These are phyloP conservation scores for Lota lota DNA, from an alignment of 2,113 vertebrate genomes.

Conservation along the genomic window DNA sequence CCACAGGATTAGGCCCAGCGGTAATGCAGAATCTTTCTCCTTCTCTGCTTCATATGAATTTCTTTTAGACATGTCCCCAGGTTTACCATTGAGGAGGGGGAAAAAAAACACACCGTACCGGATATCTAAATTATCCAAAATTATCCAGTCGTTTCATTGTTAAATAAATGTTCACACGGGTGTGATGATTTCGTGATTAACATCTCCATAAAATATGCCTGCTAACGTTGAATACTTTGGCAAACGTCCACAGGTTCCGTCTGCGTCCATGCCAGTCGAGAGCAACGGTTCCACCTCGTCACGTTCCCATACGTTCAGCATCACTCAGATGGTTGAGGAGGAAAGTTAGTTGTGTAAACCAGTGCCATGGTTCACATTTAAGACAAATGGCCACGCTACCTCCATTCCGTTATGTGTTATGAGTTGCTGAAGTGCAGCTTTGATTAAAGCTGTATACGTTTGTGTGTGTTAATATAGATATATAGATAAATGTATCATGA, in stretches of 20 bases:
- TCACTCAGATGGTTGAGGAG: constrained; percentile 71
- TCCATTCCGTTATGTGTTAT: neutral
- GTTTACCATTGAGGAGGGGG: neutral
- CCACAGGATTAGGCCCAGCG: constrained; percentile 53
- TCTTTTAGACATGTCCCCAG: neutral
- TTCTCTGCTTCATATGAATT: constrained; percentile 25
- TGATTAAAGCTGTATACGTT: neutral
- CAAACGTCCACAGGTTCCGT: constrained; percentile 49
- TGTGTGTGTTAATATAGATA: constrained; percentile 4
- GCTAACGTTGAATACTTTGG: neutral
- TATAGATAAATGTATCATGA: too few relatives aligned
- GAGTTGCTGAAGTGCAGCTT: neutral
- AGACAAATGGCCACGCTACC: neutral
- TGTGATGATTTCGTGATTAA: neutral
- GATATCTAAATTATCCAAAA: too few relatives aligned
- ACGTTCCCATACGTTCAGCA: constrained; percentile 60
- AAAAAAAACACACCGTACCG: too few relatives aligned
- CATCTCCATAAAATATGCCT: too few relatives aligned
- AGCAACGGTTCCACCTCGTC: constrained; percentile 20
- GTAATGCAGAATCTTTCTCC: constrained; percentile 41
- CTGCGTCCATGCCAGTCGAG: constrained; percentile 11
- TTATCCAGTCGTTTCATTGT: neutral
- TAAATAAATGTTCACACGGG: neutral
- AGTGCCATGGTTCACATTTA: neutral
- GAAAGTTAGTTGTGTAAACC: constrained; percentile 51